phyloP scores from a whole-genome alignment of 1,140 invertebrate species.

The Hormaphis cornu region DNA sequence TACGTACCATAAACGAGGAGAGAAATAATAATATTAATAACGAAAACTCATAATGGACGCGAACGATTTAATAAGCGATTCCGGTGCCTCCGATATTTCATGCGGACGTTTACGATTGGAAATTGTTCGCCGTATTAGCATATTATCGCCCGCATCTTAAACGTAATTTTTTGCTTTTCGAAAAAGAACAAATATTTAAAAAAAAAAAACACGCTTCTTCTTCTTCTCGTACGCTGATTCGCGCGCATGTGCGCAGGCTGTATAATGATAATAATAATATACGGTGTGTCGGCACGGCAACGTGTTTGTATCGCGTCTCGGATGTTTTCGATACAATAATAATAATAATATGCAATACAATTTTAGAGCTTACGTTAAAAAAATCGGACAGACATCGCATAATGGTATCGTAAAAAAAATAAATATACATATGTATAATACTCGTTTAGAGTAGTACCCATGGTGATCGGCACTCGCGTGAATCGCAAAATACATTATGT shows the following conservation, averaged over 20 bases:
- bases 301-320: no score
- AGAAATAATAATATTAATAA: neutral
- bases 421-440: no score
- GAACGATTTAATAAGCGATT: neutral
- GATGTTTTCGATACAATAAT: no score
- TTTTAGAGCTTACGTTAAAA: no score
- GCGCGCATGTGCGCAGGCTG: neutral
- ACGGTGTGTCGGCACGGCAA: no score
- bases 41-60: neutral
- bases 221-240: neutral
- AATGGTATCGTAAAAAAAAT: no score
- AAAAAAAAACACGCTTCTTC: neutral
- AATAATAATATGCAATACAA: no score
- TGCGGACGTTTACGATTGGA: neutral
- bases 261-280: no score
- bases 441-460: no score
- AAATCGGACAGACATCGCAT: neutral
- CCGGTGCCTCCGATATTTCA: neutral
- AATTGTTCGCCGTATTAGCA: conserved; percentile 5
- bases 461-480: no score
- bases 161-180: neutral
- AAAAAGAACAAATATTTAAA: neutral
- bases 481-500: no score
- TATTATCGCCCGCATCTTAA: neutral
- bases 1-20: neutral